A percentile compares a stretch with the other conserved stretches of the same genome.
These are phyloP conservation scores for Polydrusus cervinus DNA, from an alignment of 2,888 invertebrate species.

Conservation along the genomic window DNA sequence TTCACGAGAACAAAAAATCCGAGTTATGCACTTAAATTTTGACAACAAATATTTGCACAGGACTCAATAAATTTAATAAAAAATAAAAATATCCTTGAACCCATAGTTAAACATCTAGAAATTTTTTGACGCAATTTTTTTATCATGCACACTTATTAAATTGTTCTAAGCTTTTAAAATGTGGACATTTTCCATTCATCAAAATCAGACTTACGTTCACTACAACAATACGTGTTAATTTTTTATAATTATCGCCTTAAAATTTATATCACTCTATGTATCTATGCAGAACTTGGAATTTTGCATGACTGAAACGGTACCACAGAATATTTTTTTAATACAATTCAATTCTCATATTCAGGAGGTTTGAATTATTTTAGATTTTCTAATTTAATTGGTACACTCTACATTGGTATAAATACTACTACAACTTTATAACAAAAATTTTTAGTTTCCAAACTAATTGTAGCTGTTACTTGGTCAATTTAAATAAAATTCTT, in stretches of 20 bases:
- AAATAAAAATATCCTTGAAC: constrained; percentile 2
- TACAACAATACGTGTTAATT: constrained; percentile 18
- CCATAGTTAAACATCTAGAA: constrained; percentile 1
- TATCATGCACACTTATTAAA: not conserved
- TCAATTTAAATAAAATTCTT: no score
- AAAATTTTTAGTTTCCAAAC: no score
- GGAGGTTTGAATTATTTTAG: no score
- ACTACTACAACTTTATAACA: no score
- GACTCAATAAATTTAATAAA: no score
- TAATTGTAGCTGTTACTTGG: no score
- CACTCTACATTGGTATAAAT: no score
- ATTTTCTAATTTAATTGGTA: no score
- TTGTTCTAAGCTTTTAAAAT: not conserved
- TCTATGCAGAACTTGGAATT: constrained; percentile 1
- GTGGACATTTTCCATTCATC: constrained; percentile 12
- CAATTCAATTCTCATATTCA: not conserved
- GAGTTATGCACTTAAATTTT: no score
- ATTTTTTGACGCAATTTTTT: constrained; percentile 15
- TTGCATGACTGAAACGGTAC: constrained; percentile 15
- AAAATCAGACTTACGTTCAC: constrained; percentile 2
- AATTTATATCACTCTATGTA: constrained; percentile 9
- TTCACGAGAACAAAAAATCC: not conserved
- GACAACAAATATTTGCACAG: no score
- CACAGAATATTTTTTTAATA: not conserved
- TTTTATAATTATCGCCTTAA: constrained; percentile 2